Evolutionary conservation across 2,113 vertebrate species (phyloP).

Genomic region (Phyllostomus discolor): DNA sequence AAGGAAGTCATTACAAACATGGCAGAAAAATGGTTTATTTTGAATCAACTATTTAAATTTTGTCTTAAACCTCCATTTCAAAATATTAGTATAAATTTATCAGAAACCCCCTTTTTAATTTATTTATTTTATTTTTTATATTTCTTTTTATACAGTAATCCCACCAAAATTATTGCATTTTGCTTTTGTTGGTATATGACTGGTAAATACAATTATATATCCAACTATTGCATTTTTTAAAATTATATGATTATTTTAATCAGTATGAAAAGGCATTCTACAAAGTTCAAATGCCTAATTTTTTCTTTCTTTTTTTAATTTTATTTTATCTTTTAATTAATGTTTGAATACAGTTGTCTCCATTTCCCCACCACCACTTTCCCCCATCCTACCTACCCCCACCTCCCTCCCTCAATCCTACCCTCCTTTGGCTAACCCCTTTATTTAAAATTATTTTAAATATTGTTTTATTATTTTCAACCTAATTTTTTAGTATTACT

Average conservation of each 20-base stretch:
- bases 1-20: not conserved
- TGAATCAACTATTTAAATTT: not conserved
- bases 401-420: too few species aligned
- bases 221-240: not conserved
- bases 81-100: not conserved
- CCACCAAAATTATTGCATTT: not conserved
- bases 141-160: slow-evolving; percentile 18
- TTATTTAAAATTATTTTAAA: not conserved
- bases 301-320: not conserved
- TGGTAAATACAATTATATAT: not conserved
- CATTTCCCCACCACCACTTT: too few species aligned
- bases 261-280: not conserved
- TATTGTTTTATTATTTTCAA: not conserved
- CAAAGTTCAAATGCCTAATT: not conserved
- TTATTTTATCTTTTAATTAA: too few species aligned
- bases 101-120: not conserved
- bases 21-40: not conserved
- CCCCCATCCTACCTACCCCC: too few species aligned
- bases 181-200: not conserved
- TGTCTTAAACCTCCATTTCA: not conserved
- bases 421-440: not conserved
- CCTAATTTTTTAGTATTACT: not conserved
- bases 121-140: not conserved
- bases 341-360: too few species aligned
- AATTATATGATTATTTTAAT: not conserved